Conservation (phyloP, 2,797 vertebrate species). For the Cynodonichthys magdalenae region DNA sequence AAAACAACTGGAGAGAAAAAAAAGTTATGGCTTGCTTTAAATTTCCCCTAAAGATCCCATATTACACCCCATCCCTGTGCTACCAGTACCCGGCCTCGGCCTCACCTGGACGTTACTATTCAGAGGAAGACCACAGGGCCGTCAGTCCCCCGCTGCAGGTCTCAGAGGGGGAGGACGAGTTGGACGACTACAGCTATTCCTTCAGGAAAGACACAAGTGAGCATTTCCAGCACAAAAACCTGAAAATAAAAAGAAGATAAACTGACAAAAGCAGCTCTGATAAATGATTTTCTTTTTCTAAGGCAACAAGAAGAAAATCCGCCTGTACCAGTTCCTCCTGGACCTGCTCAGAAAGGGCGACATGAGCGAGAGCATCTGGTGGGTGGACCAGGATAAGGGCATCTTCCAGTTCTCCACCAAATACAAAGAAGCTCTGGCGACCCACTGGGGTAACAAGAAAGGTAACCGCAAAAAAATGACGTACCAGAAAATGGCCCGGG, state of each 20-base stretch:
- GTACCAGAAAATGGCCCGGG: conserved; percentile 99
- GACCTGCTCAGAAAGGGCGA: conserved; percentile 92
- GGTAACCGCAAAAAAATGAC: conserved; percentile 99
- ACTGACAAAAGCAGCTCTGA: neutral
- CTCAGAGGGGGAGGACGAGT: conserved; percentile 88
- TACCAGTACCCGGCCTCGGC: conserved; percentile 77
- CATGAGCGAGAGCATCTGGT: conserved; percentile 99
- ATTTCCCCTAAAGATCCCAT: conserved; percentile 82
- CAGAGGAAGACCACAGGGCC: conserved; percentile 88
- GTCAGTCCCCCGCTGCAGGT: conserved; percentile 89
- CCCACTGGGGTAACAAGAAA: conserved; percentile 95
- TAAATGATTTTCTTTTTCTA: conserved; percentile 48
- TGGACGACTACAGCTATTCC: conserved; percentile 78
- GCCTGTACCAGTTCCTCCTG: conserved; percentile 96
- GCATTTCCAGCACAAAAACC: conserved; percentile 30
- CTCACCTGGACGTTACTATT: conserved; percentile 86
- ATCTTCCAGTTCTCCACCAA: conserved; percentile 99
- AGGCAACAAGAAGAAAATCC: conserved; percentile 96
- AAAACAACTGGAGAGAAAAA: conserved; percentile 18
- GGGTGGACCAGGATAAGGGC: conserved; percentile 97
- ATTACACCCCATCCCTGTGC: conserved; percentile 82
- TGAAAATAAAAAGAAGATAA: neutral
- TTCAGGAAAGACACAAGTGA: conserved; percentile 87
- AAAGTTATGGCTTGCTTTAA: conserved; percentile 10
- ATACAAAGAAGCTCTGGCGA: conserved; percentile 93